Evolutionary conservation across 1,140 invertebrate species (phyloP).

Genomic region (Nomia melanderi): DNA sequence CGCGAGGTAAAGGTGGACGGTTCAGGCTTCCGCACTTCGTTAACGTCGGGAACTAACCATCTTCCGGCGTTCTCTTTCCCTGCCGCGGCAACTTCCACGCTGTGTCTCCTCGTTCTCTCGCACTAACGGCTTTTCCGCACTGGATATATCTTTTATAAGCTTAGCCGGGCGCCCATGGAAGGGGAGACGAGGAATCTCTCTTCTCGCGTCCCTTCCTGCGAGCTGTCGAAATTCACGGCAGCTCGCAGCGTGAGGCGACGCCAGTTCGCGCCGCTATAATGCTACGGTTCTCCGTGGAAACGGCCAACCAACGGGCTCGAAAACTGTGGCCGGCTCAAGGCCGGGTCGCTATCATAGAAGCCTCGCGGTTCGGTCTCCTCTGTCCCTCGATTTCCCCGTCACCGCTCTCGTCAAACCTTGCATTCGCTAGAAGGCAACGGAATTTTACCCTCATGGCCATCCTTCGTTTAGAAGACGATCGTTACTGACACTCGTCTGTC

Average conservation of each 20-base stretch:
- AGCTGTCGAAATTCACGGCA: slow-evolving; percentile 41
- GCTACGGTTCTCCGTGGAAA: slow-evolving; percentile 59
- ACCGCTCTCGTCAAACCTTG: no score
- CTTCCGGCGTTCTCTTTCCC: slow-evolving; percentile 1
- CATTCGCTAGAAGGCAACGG: no score
- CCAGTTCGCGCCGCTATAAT: slow-evolving; percentile 60
- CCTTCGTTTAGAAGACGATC: no score
- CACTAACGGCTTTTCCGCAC: slow-evolving; percentile 63
- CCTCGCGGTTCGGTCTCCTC: neutral
- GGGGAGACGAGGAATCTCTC: slow-evolving; percentile 9
- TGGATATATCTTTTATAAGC: slow-evolving; percentile 76
- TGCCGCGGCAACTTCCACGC: no score
- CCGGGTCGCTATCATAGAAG: neutral
- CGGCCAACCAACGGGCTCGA: slow-evolving; percentile 56
- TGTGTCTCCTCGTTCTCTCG: slow-evolving; percentile 46
- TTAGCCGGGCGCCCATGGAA: slow-evolving; percentile 50
- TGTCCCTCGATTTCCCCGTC: no score
- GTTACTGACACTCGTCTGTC: no score
- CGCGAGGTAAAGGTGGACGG: no score
- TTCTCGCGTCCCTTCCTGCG: slow-evolving; percentile 35
- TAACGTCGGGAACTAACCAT: slow-evolving; percentile 42
- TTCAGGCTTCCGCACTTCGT: no score
- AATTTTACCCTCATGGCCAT: no score
- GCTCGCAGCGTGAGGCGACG: neutral
- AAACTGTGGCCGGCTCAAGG: neutral